Conservation (phyloP, 2,113 vertebrate genomes). For the Myiozetetes cayanensis region DNA sequence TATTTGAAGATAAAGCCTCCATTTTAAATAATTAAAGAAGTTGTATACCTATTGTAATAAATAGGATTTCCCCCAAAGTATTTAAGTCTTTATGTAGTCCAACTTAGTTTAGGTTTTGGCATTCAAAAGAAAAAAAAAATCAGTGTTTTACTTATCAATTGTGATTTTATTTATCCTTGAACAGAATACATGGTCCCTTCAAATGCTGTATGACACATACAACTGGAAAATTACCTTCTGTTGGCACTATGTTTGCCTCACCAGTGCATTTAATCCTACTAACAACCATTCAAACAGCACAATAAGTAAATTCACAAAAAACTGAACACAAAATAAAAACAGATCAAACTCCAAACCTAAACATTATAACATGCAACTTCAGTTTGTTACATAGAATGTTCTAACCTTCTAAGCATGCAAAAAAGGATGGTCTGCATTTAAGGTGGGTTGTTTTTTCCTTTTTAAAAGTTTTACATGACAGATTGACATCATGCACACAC, state of each 20-base stretch:
- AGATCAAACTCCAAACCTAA: conserved; percentile 73
- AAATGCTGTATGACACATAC: conserved; percentile 85
- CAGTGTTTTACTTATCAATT: conserved; percentile 51
- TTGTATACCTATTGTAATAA: conserved; percentile 50
- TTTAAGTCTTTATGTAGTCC: not conserved
- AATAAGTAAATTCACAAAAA: conserved; percentile 80
- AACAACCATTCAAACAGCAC: conserved; percentile 77
- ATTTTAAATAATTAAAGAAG: conserved; percentile 40
- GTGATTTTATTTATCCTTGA: conserved; percentile 41
- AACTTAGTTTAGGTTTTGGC: conserved; percentile 73
- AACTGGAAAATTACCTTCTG: conserved; percentile 77
- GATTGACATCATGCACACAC: conserved; percentile 73
- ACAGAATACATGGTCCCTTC: conserved; percentile 81
- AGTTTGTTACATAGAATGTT: conserved; percentile 80
- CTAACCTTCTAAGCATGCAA: conserved; percentile 85
- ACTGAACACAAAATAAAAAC: conserved; percentile 67
- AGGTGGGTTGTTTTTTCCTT: conserved; percentile 33
- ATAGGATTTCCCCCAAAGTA: conserved; percentile 16
- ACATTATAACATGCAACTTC: conserved; percentile 83
- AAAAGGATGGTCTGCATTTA: conserved; percentile 80
- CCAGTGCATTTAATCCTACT: conserved; percentile 79
- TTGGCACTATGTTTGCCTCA: conserved; percentile 80
- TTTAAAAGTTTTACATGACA: conserved; percentile 76
- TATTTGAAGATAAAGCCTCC: conserved; percentile 47
- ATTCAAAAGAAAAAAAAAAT: conserved; percentile 70